These are phyloP conservation scores for Cheilosia pagana DNA, from an alignment of 2,888 invertebrate genomes.

Conservation along the genomic window DNA sequence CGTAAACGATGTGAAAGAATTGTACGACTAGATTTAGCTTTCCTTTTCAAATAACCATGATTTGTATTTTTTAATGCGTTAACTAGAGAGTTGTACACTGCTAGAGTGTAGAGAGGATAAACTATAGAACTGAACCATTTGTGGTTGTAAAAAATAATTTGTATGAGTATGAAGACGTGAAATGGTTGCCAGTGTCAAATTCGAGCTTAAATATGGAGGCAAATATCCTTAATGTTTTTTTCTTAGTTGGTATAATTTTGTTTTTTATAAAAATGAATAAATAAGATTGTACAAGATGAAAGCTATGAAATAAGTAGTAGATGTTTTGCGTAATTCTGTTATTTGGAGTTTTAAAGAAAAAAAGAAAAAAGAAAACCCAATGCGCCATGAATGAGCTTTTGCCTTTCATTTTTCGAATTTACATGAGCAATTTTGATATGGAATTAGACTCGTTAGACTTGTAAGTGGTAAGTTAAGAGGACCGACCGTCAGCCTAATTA, in stretches of 20 bases:
- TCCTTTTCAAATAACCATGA: constrained; percentile 1
- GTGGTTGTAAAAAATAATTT: background rate
- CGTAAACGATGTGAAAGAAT: constrained; percentile 5
- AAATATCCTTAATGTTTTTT: background rate
- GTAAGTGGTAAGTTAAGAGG: constrained; percentile 12
- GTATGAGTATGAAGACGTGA: background rate
- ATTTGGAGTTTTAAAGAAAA: too few relatives aligned
- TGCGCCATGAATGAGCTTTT: constrained; percentile 55
- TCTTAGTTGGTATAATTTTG: background rate
- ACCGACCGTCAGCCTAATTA: too few relatives aligned
- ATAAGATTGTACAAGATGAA: constrained; percentile 6
- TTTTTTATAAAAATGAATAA: background rate
- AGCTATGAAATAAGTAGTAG: background rate
- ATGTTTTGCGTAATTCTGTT: too few relatives aligned
- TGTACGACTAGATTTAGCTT: constrained; percentile 22
- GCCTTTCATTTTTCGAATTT: background rate
- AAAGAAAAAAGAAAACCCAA: background rate
- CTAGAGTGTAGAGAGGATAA: background rate
- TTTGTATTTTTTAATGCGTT: background rate
- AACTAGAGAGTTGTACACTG: background rate
- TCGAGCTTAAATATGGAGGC: background rate
- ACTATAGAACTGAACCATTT: background rate
- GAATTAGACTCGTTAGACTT: constrained; percentile 2
- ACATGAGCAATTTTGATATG: background rate
- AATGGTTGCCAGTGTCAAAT: background rate